Base-by-base conservation (phyloP, 2,888 invertebrate genomes). In the Ormyrus pomaceus region DNA sequence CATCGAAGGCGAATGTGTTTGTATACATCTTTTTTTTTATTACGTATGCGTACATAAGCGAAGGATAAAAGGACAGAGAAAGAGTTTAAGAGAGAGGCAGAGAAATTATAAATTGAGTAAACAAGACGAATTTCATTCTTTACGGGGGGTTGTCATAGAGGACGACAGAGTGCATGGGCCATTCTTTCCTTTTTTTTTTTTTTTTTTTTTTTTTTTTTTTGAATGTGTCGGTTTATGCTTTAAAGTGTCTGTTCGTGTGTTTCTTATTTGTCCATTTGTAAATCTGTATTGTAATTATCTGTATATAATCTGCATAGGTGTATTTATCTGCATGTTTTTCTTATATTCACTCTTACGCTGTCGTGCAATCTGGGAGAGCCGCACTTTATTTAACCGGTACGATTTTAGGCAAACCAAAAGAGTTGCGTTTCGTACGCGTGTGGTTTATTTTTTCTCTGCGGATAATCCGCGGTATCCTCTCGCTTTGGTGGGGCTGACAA, bases 401-500 rank as follows among this genome's bases (percentile, higher is more conserved):
- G 64, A 80, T 59, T 75, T 77, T 77, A 79, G 75, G 68, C 65
- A 51, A 78, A 78, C 56, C 55, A 78, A 82, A 77, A 71, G 68
- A 75, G 48, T 74, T 80, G 79, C 74, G 46, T 34, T 75, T 80
- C 64, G 45, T 51, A 75, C 77, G 68, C 71, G 6, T 70, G 13
- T 76, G 34, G 56, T 51, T 66, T 64, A 58, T 65, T 62, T 64
- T 68, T 68, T 75, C 55, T 62, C 64, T 58, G 50, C 73, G 80
- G 65, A 82, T 82, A 84, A 76, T 79, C 82, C 77, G 84, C 83
- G 82, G 80, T 80, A 83, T 83, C 83, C 80, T 82, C 80, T 77
- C 80, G 75, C 78, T 79, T 84, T 83, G 83, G 80, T 86, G 77
- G 84, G 84, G 80, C 80, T 78, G 76, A 84, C 71, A 73, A 84